Conservation (phyloP, 2,797 vertebrate species). For the Lycodopsis pacificus region DNA sequence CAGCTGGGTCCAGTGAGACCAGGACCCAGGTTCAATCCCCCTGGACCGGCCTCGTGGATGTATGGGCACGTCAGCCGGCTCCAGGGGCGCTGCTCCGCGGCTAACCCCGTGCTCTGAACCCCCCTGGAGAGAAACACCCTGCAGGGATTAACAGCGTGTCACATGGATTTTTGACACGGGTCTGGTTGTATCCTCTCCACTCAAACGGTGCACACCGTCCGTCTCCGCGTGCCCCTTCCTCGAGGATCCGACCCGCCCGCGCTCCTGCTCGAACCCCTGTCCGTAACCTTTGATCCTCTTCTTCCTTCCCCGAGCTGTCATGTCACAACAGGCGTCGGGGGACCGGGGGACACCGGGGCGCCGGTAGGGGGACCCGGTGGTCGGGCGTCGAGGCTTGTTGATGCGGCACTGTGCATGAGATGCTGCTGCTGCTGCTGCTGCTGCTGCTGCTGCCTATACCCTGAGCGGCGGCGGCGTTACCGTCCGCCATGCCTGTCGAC, state of each 20-base stretch:
- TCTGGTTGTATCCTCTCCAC: constrained; percentile 23
- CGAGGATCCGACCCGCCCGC: constrained; percentile 39
- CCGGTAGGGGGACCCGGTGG: constrained; percentile 67
- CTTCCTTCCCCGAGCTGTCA: constrained; percentile 84
- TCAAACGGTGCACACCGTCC: constrained; percentile 22
- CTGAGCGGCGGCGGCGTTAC: constrained; percentile 53
- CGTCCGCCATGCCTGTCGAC: constrained; percentile 64
- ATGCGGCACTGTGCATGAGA: constrained; percentile 66
- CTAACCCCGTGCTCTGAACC: constrained; percentile 47
- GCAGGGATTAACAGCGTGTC: constrained; percentile 29
- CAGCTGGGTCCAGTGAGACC: constrained; percentile 13
- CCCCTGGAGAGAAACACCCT: constrained; percentile 34
- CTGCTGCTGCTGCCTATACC: constrained; percentile 31
- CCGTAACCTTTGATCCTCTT: constrained; percentile 79
- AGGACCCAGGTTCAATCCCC: constrained; percentile 23
- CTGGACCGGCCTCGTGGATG: constrained; percentile 3
- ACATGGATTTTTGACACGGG: constrained; percentile 19
- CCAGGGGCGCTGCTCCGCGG: constrained; percentile 12
- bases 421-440: too few relatives aligned
- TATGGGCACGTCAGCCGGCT: constrained; percentile 16
- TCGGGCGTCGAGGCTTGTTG: constrained; percentile 67
- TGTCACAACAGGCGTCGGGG: constrained; percentile 80
- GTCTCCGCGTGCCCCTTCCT: constrained; percentile 39
- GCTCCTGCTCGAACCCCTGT: constrained; percentile 52
- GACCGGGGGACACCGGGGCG: constrained; percentile 73